Conservation (phyloP, 1,140 invertebrate genomes). For the Drosophila jambulina region DNA sequence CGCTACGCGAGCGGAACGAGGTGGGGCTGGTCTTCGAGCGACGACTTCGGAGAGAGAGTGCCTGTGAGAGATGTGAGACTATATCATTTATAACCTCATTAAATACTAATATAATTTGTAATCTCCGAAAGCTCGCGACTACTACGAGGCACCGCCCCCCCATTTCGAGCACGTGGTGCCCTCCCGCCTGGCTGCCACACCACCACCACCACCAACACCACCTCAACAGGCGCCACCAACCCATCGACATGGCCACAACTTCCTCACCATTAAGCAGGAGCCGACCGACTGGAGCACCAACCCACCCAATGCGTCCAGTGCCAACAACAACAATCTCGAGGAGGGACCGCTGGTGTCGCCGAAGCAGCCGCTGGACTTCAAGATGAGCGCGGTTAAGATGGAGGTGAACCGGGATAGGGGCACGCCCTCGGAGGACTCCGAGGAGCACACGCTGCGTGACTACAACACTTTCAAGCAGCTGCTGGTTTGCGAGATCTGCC, state of each 20-base stretch:
- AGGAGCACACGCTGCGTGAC: conserved; percentile 72
- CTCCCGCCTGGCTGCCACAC: conserved; percentile 36
- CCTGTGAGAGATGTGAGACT: conserved; percentile 61
- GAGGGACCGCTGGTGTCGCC: conserved; percentile 54
- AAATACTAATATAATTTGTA: neutral
- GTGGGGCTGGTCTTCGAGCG: conserved; percentile 70
- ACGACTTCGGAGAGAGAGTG: conserved; percentile 68
- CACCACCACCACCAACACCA: conserved; percentile 44
- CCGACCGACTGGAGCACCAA: conserved; percentile 86
- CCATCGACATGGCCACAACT: conserved; percentile 81
- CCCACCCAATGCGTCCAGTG: conserved; percentile 38
- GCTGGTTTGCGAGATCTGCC: conserved; percentile 92
- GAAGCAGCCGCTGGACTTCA: conserved; percentile 77
- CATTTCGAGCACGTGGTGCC: conserved; percentile 70
- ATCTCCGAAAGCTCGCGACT: conserved; percentile 50
- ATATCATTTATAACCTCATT: neutral
- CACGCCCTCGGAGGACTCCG: conserved; percentile 53
- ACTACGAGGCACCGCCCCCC: conserved; percentile 60
- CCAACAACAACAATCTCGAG: conserved; percentile 62
- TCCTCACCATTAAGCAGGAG: conserved; percentile 86
- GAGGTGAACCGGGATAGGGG: conserved; percentile 55
- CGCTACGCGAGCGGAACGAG: conserved; percentile 50
- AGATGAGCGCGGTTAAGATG: conserved; percentile 73
- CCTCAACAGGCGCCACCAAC: conserved; percentile 48
- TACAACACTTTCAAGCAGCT: conserved; percentile 86